Conservation (phyloP, 2,113 vertebrate genomes). For the Aythya baeri region DNA sequence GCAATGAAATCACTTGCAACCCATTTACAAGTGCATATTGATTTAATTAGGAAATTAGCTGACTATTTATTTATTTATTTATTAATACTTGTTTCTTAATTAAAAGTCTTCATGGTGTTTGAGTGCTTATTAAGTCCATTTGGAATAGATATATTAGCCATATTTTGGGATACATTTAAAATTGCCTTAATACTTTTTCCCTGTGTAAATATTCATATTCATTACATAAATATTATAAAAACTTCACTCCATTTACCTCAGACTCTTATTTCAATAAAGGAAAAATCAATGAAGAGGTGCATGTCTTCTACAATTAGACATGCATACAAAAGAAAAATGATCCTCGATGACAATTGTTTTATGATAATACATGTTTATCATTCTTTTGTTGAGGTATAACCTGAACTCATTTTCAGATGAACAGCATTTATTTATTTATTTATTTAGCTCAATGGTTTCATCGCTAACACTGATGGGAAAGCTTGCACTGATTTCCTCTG, state of each 20-base stretch:
- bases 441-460: not conserved
- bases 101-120: constrained; percentile 18
- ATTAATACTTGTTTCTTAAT: constrained; percentile 35
- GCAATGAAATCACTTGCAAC: constrained; percentile 12
- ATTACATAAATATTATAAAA: not conserved
- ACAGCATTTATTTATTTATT: not conserved
- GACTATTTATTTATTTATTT: not conserved
- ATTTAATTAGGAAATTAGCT: constrained; percentile 59
- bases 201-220: not conserved
- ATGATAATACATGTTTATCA: not conserved
- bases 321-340: not conserved
- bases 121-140: constrained; percentile 6
- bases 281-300: not conserved
- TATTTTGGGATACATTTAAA: constrained; percentile 2
- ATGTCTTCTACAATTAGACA: not conserved
- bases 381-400: not conserved
- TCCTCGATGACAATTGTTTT: not conserved
- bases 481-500: not conserved
- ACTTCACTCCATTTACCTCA: not conserved
- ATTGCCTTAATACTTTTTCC: not conserved
- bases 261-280: not conserved
- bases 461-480: fast-evolving
- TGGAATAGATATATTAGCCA: not conserved
- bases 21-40: constrained; percentile 17
- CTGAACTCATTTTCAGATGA: not conserved